Conservation (phyloP, 1,140 invertebrate species). For the Zaprionus vittiger region DNA sequence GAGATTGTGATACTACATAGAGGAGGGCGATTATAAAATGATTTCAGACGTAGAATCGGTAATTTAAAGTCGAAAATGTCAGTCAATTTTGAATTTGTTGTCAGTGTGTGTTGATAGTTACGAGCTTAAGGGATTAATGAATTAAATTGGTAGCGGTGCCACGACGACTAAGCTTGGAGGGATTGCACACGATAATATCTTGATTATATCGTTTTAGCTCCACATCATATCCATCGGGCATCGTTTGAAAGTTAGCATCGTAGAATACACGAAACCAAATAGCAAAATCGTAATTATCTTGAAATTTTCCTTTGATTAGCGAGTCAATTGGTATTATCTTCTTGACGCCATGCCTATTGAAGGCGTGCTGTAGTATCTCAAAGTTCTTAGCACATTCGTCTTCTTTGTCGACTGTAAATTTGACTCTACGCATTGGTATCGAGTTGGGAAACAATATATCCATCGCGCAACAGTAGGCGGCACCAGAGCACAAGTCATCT, state of each 20-base stretch:
- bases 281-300: slow-evolving; percentile 99
- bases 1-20: too few relatives aligned
- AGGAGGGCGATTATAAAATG: too few relatives aligned
- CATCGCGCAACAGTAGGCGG: slow-evolving; percentile 99
- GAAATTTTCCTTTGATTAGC: slow-evolving; percentile 95
- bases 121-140: neutral
- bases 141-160: neutral
- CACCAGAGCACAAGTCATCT: slow-evolving; percentile 96
- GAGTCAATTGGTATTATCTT: slow-evolving; percentile 95
- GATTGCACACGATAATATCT: neutral
- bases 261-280: slow-evolving; percentile 99
- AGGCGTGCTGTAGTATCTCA: slow-evolving; percentile 96
- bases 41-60: too few relatives aligned
- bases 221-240: slow-evolving; percentile 84
- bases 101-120: too few relatives aligned
- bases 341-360: slow-evolving; percentile 97
- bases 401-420: slow-evolving; percentile 97
- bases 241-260: slow-evolving; percentile 87
- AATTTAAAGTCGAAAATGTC: too few relatives aligned
- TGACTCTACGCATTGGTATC: slow-evolving; percentile 96
- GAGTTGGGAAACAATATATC: slow-evolving; percentile 98
- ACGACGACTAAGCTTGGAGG: neutral
- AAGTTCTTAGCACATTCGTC: slow-evolving; percentile 99
- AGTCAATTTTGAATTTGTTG: too few relatives aligned
- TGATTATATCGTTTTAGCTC: slow-evolving; percentile 7